Percentiles rank a stretch among this genome's conserved stretches.
Conservation (phyloP, 2,797 vertebrate species). For the Eptatretus atami region DNA sequence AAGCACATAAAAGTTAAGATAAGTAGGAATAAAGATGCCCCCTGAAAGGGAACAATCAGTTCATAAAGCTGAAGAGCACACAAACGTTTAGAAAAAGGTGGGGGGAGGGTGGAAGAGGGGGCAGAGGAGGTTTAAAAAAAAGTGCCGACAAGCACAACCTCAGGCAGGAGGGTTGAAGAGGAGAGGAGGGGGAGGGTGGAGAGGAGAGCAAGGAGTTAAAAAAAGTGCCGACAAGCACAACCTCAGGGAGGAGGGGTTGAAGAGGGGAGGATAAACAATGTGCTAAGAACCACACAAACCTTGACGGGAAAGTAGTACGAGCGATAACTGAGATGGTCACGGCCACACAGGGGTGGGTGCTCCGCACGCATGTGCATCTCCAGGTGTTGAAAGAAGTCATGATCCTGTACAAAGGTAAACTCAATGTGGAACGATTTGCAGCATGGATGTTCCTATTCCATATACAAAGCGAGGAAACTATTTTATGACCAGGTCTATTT, state of each 20-base stretch:
- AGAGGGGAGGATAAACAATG: background rate
- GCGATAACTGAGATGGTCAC: conserved; percentile 91
- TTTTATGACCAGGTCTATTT: no score
- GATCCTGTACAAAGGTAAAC: conserved; percentile 24
- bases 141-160: background rate
- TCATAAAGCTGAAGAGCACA: no score
- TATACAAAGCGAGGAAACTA: no score
- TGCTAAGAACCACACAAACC: conserved; percentile 16
- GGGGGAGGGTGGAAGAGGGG: no score
- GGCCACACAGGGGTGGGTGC: conserved; percentile 68
- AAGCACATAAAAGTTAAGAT: no score
- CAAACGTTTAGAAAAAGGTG: no score
- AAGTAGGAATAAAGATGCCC: no score
- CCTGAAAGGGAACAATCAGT: no score
- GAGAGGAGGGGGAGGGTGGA: no score
- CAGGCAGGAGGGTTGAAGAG: conserved; percentile 7
- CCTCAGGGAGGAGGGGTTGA: conserved; percentile 8
- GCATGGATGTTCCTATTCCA: no score
- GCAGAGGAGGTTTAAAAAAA: background rate
- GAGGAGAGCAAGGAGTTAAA: no score
- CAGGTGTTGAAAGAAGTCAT: conserved; percentile 91
- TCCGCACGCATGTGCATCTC: conserved; percentile 95
- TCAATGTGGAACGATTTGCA: no score
- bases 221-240: background rate
- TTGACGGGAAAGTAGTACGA: conserved; percentile 97